Evolutionary conservation across 2,888 invertebrate species (phyloP).

Genomic region (Xestoiulus laeticollis): DNA sequence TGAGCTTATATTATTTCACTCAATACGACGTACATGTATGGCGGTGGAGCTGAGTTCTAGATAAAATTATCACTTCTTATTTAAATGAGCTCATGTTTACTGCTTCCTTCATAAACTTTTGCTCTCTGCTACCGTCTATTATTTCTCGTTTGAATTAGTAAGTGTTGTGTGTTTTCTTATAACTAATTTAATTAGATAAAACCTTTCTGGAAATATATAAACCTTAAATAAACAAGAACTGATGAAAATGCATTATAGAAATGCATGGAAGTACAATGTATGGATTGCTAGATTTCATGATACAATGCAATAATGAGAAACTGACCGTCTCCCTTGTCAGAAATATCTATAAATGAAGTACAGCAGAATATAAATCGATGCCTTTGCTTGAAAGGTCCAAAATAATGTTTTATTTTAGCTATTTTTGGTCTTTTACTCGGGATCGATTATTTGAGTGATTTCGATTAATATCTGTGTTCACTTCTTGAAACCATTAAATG

Average conservation of each 20-base stretch:
- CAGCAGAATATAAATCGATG: no score
- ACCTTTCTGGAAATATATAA: neutral
- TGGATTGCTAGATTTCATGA: no score
- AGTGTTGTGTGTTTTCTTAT: neutral
- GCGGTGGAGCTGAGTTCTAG: neutral
- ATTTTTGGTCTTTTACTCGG: no score
- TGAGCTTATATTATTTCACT: constrained; percentile 7
- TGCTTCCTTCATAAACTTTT: neutral
- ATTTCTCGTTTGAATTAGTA: neutral
- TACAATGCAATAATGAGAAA: no score
- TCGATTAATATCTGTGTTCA: no score
- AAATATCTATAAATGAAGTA: no score
- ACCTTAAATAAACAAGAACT: neutral
- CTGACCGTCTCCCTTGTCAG: no score
- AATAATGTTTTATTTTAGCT: no score
- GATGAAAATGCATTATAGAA: neutral
- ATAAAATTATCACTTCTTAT: neutral
- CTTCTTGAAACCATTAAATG: no score
- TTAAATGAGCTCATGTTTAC: constrained; percentile 10
- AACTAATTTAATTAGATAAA: neutral
- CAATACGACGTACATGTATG: neutral
- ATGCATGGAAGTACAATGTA: no score
- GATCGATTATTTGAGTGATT: no score
- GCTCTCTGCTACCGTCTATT: neutral
- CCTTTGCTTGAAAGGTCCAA: no score